These are phyloP conservation scores for Heliornis fulica DNA, from an alignment of 2,113 vertebrate species.

Conservation along the genomic window DNA sequence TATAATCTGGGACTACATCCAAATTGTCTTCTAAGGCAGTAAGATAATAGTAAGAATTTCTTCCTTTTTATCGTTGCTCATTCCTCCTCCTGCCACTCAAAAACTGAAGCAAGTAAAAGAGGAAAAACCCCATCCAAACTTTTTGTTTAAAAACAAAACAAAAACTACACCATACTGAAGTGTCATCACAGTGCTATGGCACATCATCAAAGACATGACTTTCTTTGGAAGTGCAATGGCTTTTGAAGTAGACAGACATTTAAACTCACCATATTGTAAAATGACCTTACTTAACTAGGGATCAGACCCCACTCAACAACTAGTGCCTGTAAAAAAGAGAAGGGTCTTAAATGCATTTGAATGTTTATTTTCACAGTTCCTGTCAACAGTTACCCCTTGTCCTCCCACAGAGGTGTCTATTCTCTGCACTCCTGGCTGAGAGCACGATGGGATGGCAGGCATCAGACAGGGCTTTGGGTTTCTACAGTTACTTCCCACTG, in stretches of 20 bases:
- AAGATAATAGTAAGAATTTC: background rate
- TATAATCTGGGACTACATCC: slow-evolving; percentile 35
- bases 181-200: background rate
- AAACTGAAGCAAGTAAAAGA: background rate
- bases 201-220: background rate
- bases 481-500: background rate
- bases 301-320: background rate
- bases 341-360: background rate
- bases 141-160: background rate
- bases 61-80: background rate
- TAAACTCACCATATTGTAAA: background rate
- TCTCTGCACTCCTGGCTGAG: background rate
- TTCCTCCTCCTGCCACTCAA: background rate
- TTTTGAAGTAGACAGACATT: slow-evolving; percentile 23
- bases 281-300: background rate
- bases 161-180: background rate
- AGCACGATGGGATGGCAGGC: background rate
- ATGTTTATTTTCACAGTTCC: background rate
- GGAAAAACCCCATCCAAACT: background rate
- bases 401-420: background rate
- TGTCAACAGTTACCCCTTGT: background rate
- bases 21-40: background rate
- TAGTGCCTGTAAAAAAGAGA: background rate
- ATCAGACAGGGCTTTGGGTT: background rate
- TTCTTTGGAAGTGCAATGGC: background rate